Evolutionary conservation across 2,888 invertebrate genomes (phyloP), one percentile per base, ranked within the genome.

Genomic region (Leistus spinibarbis): DNA sequence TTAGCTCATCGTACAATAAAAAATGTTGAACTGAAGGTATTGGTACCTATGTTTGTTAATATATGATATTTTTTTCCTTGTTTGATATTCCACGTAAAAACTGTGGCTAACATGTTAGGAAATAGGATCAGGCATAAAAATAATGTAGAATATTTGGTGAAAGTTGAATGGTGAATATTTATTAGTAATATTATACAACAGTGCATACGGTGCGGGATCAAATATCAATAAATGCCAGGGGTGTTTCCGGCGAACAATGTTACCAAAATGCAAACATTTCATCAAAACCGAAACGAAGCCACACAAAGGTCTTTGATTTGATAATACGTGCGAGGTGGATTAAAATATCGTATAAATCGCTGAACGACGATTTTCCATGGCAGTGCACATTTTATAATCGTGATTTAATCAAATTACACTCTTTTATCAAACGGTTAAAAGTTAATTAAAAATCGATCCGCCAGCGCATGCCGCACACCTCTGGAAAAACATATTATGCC

Each of bases 401-500:
- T 60, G 22, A 54, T 63, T 60, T 70, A 63, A 20, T 23, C 16
- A 63, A 63, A 70, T 54, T 70, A 63, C 40, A 70, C 56, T 16
- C 54, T 16, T 72, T 5, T 65, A 54, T 57, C 54, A 65, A 57
- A 72, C 65, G 57, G 20, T 72, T 72, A 66, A 65, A 72, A 57
- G 27, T 72, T 72, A 72, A 65, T 65, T 65, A 72, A 72, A 72
- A 72, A 70, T 70, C 70, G 70, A 70, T 70, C 70, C 57, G 63
- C 2, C 10, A 9, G 40, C 40, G 40, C 40, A 40, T 13, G 40
- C 40, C 40, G 7, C 40, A 40, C 40, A 40, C 40, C 70, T 63
- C 53, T 60, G 53, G 57, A n/a, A 60, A 70, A 70, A 70, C 60
- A 70, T 63, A 63, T 40, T 70, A 40, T 40, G n/a, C n/a, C n/a